phyloP scores from a whole-genome alignment of 2,888 invertebrate genomes.

The Neoscelio sp. region DNA sequence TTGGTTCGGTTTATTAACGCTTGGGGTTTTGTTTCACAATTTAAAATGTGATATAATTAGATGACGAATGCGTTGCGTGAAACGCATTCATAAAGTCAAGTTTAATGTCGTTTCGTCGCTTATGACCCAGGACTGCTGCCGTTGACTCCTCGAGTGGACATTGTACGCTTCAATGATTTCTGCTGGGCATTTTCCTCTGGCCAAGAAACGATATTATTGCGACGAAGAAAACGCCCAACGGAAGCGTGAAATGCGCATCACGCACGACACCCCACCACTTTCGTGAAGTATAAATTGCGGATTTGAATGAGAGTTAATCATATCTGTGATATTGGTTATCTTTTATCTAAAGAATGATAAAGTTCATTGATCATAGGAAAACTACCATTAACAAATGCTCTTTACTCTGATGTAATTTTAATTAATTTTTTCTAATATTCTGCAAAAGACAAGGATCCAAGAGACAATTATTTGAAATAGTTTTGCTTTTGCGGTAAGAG shows the following conservation, averaged over 20 bases:
- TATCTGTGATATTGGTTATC: no score
- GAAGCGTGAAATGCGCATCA: constrained; percentile 65
- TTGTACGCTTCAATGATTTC: constrained; percentile 38
- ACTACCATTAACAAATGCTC: no score
- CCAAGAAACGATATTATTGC: constrained; percentile 52
- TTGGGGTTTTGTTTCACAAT: no score
- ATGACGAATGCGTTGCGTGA: background rate
- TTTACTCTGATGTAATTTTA: no score
- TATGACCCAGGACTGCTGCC: constrained; percentile 14
- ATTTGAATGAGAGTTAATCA: background rate
- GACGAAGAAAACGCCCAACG: constrained; percentile 57
- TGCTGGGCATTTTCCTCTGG: constrained; percentile 39
- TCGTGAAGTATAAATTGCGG: constrained; percentile 13
- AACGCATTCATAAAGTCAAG: constrained; percentile 31
- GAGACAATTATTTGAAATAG: no score
- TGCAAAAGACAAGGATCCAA: no score
- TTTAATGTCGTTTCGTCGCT: constrained; percentile 28
- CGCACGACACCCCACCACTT: constrained; percentile 48
- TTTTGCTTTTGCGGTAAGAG: no score
- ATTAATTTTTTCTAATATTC: no score
- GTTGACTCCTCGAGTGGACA: constrained; percentile 19
- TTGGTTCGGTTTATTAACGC: background rate
- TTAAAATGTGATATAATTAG: no score
- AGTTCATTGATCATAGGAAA: no score
- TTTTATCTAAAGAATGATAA: no score